Conservation (phyloP, 2,888 invertebrate species). For the Pimpla rufipes region DNA sequence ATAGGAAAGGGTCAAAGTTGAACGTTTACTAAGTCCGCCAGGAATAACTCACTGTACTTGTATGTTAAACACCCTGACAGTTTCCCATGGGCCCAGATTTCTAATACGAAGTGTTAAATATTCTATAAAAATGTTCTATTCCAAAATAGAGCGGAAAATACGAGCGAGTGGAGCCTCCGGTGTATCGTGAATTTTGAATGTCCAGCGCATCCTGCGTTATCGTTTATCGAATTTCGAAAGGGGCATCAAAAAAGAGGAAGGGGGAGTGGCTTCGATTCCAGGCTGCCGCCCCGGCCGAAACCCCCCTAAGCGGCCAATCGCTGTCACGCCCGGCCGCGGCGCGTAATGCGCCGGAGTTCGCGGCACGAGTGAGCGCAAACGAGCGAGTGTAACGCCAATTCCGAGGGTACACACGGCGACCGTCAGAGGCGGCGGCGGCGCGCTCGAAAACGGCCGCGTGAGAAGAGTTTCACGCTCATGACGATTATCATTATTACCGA, state of each 20-base stretch:
- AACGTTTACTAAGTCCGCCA: too few relatives aligned
- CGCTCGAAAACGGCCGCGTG: slow-evolving; percentile 65
- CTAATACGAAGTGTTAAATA: too few relatives aligned
- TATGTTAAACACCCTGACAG: too few relatives aligned
- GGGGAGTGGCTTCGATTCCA: too few relatives aligned
- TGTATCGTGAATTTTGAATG: neutral
- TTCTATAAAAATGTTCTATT: too few relatives aligned
- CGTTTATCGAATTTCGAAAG: neutral
- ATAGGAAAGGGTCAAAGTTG: too few relatives aligned
- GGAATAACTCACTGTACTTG: too few relatives aligned
- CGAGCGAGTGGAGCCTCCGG: neutral
- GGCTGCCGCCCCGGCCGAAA: neutral
- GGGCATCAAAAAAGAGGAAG: neutral
- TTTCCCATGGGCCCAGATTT: too few relatives aligned
- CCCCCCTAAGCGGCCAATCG: neutral
- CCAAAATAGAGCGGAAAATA: too few relatives aligned
- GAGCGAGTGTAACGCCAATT: slow-evolving; percentile 27
- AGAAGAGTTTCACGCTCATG: slow-evolving; percentile 67
- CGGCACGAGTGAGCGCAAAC: slow-evolving; percentile 8
- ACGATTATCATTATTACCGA: slow-evolving; percentile 41
- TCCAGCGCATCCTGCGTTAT: neutral
- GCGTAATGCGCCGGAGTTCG: neutral
- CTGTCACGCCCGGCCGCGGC: neutral
- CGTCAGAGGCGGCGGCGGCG: neutral
- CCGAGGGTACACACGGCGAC: slow-evolving; percentile 32